Evolutionary conservation across 2,888 invertebrate species (phyloP).

Genomic region (Dryobota labecula): DNA sequence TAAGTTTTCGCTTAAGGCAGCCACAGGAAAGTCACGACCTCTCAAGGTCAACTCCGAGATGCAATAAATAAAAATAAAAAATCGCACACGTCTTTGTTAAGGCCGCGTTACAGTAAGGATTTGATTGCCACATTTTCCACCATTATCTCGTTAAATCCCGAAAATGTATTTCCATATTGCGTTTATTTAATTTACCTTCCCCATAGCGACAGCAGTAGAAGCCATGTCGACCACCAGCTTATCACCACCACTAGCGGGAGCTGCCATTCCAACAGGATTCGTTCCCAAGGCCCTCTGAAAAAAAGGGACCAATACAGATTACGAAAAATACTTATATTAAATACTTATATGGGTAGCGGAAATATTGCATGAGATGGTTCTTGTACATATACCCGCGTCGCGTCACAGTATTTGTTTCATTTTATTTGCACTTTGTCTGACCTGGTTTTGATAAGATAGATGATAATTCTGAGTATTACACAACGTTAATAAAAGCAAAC

Average conservation of each 20-base stretch:
- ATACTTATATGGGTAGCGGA: not conserved
- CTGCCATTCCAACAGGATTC: constrained; percentile 96
- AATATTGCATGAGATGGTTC: not conserved
- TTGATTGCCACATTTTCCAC: not conserved
- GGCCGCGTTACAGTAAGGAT: too few species aligned
- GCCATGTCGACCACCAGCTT: constrained; percentile 98
- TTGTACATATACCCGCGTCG: not conserved
- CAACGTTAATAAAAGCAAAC: not conserved
- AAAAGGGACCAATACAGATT: not conserved
- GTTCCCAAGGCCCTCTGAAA: constrained; percentile 95
- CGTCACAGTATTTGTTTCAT: not conserved
- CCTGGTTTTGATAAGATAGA: not conserved
- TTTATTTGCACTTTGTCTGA: not conserved
- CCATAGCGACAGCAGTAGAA: constrained; percentile 97
- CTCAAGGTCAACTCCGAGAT: too few species aligned
- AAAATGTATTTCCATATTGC: not conserved
- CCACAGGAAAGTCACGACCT: too few species aligned
- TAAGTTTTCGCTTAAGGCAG: too few species aligned
- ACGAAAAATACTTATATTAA: not conserved
- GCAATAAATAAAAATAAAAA: too few species aligned
- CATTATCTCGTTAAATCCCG: not conserved
- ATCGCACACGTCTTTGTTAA: too few species aligned
- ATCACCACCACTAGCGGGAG: constrained; percentile 92
- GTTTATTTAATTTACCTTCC: constrained; percentile 92
- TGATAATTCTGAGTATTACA: not conserved